Conservation (phyloP, 23 tunicate species). For the Aplidium turbinatum region DNA sequence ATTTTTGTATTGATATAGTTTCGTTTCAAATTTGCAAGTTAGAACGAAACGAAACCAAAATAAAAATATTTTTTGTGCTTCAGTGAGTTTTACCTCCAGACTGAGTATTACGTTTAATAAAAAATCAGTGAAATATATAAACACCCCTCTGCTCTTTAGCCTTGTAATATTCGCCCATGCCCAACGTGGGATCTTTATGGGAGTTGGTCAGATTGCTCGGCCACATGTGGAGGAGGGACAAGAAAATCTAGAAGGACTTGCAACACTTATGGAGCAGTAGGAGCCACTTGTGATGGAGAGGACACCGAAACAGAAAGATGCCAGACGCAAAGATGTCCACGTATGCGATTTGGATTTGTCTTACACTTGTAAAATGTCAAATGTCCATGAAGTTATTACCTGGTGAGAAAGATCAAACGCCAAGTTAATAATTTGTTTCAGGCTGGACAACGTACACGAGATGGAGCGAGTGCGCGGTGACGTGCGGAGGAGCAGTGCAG, state of each 20-base stretch:
- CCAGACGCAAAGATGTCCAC: constrained; percentile 33
- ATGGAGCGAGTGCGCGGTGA: constrained; percentile 8
- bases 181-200: constrained; percentile 39
- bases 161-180: constrained; percentile 30
- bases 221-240: constrained; percentile 43
- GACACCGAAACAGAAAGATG: constrained; percentile 5
- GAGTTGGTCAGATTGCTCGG: constrained; percentile 36
- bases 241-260: constrained; percentile 36
- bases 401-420: background rate
- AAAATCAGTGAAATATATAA: no score
- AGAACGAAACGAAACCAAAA: no score
- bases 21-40: no score
- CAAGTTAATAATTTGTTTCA: background rate
- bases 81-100: no score
- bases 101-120: no score
- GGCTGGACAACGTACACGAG: background rate
- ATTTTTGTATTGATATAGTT: no score
- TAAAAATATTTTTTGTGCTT: no score
- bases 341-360: no score
- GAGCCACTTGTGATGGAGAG: constrained; percentile 29
- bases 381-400: background rate
- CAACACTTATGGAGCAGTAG: constrained; percentile 32
- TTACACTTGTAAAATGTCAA: no score
- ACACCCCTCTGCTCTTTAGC: constrained; percentile 3
- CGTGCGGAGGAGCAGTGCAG: constrained; percentile 31